Base-by-base conservation (phyloP, 1,140 invertebrate genomes). In the Ladona fulva region DNA sequence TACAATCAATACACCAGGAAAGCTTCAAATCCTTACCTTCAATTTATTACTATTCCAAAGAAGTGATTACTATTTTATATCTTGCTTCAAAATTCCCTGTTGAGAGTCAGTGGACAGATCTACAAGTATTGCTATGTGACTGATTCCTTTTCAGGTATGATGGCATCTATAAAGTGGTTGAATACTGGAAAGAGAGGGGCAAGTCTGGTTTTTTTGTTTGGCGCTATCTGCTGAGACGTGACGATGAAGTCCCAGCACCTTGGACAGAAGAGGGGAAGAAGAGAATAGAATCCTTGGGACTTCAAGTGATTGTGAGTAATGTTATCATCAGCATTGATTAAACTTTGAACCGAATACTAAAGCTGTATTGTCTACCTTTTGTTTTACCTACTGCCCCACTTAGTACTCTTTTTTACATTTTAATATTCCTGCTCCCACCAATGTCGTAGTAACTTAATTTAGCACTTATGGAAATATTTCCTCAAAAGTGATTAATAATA, bases 161-260 rank as follows among this genome's bases (percentile, higher is more conserved):
- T 85, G 92, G 92, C 1, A 89, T 93, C 66, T 94, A 94, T 83
- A 93, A 94, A 85, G 90, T 96, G 8, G 91, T 94, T 0, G 95
- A 93, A 81, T 96, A 95, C 83, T 95, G 92, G 86, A 91, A 91
- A 5, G 90, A 93, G 82, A 92, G 89, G 79, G 93, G 93, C 14
- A 88, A 92, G 81, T 92, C 92, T 74, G 94, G 94, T 0, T 95
- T 91, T 82, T 86, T 89, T 10, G 92, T 97, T 14, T 97, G 94
- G 94, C 88, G 92, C 74, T 97, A 93, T 83, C 81, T 93, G 16
- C 83, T 97, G 66, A 85, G 91, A 78, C 86, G 94, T 80, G 94
- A 96, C 84, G 95, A 97, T 85, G 89, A 91, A 0, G 84, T 82
- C 16, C 92, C 94, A 0, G 91, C 94, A 16, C 94, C 94, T 0